Conservation (phyloP, 2,888 invertebrate species). For the Microchrysa polita region DNA sequence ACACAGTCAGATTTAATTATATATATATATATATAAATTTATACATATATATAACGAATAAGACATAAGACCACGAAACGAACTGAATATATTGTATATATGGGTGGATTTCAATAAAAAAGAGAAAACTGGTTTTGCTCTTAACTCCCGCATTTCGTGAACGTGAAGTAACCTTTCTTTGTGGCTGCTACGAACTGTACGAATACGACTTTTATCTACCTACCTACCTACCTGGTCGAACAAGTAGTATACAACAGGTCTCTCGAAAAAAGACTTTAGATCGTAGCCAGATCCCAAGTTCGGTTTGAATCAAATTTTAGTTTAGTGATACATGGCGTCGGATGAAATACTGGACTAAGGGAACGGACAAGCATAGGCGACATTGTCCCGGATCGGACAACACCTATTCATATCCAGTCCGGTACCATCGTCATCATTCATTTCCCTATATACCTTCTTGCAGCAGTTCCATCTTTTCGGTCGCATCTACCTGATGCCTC, state of each 20-base stretch:
- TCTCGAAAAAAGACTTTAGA: conserved; percentile 15
- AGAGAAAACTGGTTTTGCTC: conserved; percentile 39
- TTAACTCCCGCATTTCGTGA: conserved; percentile 38
- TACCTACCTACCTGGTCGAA: conserved; percentile 20
- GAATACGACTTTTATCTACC: too few species aligned
- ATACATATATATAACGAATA: too few species aligned
- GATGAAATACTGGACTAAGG: conserved; percentile 31
- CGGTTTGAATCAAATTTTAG: conserved; percentile 21
- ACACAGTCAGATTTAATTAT: too few species aligned
- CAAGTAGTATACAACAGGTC: conserved; percentile 10
- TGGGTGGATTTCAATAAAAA: conserved; percentile 34
- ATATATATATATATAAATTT: too few species aligned
- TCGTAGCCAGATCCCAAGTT: conserved; percentile 25
- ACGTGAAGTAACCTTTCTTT: conserved; percentile 37
- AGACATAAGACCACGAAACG: neutral
- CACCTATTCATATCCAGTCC: too few species aligned
- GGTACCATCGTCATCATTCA: too few species aligned
- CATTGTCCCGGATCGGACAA: neutral
- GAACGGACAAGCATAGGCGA: neutral
- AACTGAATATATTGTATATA: neutral
- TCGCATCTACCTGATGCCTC: too few species aligned
- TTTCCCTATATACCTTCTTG: too few species aligned
- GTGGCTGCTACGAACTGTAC: conserved; percentile 1
- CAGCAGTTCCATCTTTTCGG: too few species aligned
- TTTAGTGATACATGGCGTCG: conserved; percentile 32